Conservation (phyloP, 1,140 invertebrate genomes). For the Brachionus sp. region DNA sequence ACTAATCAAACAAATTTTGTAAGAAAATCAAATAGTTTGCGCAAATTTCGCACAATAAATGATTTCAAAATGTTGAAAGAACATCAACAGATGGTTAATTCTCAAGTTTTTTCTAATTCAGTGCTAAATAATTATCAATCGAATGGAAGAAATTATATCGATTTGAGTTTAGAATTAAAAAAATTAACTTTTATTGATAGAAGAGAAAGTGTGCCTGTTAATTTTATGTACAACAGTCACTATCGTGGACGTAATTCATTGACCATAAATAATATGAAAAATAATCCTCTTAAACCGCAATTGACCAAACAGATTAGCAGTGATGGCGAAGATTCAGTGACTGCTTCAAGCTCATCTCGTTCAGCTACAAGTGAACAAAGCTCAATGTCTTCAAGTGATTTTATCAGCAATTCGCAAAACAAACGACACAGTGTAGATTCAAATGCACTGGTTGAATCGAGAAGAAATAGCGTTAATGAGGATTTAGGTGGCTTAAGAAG, state of each 20-base stretch:
- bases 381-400: not conserved
- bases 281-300: not conserved
- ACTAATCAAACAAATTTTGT: not conserved
- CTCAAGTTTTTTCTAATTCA: not conserved
- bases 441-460: not conserved
- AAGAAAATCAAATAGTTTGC: not conserved
- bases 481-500: not conserved
- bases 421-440: not conserved
- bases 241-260: not conserved
- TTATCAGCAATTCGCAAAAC: not conserved
- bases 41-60: slow-evolving; percentile 21
- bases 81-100: not conserved
- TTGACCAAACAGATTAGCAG: not conserved
- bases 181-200: not conserved
- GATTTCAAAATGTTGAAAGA: slow-evolving; percentile 35
- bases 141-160: not conserved
- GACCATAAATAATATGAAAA: not conserved
- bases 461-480: not conserved
- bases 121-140: not conserved
- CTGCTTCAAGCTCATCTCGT: not conserved
- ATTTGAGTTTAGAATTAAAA: not conserved
- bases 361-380: slow-evolving; percentile 3
- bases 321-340: slow-evolving; percentile 10
- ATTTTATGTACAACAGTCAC: slow-evolving; percentile 10
- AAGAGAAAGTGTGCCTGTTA: slow-evolving; percentile 9